Conservation (phyloP, 2,113 vertebrate genomes). For the Phalacrocorax pelagicus region DNA sequence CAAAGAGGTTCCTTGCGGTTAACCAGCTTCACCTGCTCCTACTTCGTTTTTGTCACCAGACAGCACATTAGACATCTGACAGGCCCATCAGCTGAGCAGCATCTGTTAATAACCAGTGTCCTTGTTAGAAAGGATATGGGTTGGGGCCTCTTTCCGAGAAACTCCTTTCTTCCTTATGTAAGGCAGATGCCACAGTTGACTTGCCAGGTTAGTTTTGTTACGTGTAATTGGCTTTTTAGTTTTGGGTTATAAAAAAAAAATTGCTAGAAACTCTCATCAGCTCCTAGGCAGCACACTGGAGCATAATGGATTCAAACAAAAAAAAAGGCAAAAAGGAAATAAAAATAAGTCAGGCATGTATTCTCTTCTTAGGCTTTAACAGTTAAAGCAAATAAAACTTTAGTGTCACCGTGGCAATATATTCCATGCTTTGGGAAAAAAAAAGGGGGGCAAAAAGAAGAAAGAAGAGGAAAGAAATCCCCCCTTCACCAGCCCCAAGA, state of each 20-base stretch:
- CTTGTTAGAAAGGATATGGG: background rate
- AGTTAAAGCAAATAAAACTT: background rate
- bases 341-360: background rate
- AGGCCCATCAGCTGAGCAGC: background rate
- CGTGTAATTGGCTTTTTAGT: background rate
- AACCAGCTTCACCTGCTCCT: constrained; percentile 21
- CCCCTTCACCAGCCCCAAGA: constrained; percentile 29
- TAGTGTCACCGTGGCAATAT: background rate
- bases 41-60: background rate
- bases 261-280: constrained; percentile 32
- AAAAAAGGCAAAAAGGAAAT: background rate
- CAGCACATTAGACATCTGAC: background rate
- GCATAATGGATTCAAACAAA: background rate
- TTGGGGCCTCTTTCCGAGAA: background rate
- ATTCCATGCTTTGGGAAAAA: background rate
- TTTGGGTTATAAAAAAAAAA: background rate
- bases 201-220: background rate
- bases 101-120: background rate
- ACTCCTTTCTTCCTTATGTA: background rate
- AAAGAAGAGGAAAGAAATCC: background rate
- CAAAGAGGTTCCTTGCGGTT: constrained; percentile 6
- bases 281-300: background rate
- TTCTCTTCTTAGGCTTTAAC: background rate
- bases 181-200: background rate
- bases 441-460: too few species aligned